Percentiles rank a stretch among this genome's conserved stretches.
Conservation (phyloP, 2,797 vertebrate genomes). For the Enteromius treurensis region DNA sequence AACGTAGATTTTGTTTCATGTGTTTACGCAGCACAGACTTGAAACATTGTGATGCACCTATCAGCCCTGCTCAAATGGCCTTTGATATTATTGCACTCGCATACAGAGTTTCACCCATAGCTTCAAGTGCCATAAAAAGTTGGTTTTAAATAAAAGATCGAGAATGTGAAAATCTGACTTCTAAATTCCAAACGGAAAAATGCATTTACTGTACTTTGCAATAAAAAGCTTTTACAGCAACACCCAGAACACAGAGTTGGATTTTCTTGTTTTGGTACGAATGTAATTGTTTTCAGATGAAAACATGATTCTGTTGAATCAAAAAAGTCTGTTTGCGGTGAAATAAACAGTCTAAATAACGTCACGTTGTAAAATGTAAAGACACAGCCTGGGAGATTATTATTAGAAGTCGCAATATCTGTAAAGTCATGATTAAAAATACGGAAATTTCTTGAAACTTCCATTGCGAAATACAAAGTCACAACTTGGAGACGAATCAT, state of each 20-base stretch:
- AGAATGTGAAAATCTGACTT: conserved; percentile 70
- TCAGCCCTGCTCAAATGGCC: conserved; percentile 70
- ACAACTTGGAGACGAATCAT: too few species aligned
- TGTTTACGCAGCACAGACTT: conserved; percentile 72
- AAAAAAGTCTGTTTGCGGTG: not conserved
- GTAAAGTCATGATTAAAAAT: too few species aligned
- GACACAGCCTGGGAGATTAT: not conserved
- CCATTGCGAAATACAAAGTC: too few species aligned
- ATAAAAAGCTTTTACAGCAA: conserved; percentile 86
- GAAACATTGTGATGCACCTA: conserved; percentile 68
- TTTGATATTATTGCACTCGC: conserved; percentile 72
- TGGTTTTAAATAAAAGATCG: conserved; percentile 50
- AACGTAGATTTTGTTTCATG: conserved; percentile 64
- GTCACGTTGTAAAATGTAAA: not conserved
- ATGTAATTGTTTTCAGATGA: not conserved
- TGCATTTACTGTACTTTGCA: conserved; percentile 75
- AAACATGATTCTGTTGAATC: not conserved
- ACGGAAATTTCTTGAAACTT: too few species aligned
- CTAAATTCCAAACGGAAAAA: conserved; percentile 73
- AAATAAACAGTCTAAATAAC: not conserved
- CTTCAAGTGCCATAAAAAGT: conserved; percentile 72
- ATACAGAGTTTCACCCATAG: conserved; percentile 57
- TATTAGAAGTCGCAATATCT: not conserved
- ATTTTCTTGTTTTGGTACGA: not conserved
- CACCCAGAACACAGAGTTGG: conserved; percentile 8